Evolutionary conservation across 2,888 invertebrate species (phyloP).

Genomic region (Synergus gifuensis): DNA sequence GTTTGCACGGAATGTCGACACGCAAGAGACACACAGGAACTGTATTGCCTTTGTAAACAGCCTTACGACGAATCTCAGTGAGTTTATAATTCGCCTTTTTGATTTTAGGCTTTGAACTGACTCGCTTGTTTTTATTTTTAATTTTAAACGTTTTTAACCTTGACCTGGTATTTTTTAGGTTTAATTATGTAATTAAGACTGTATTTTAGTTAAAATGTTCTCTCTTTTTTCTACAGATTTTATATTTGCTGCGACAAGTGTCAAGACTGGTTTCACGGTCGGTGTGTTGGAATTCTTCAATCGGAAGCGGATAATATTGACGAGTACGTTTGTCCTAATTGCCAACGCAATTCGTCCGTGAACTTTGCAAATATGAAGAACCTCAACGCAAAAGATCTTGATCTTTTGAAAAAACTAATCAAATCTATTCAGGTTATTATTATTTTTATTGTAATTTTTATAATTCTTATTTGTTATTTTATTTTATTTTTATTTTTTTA

Average conservation of each 20-base stretch:
- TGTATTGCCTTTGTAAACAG: slow-evolving; percentile 97
- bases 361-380: slow-evolving; percentile 95
- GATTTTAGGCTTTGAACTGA: not conserved
- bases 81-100: slow-evolving; percentile 74
- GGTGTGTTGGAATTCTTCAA: slow-evolving; percentile 96
- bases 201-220: not conserved
- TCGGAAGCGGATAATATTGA: slow-evolving; percentile 97
- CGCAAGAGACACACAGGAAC: slow-evolving; percentile 92
- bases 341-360: slow-evolving; percentile 92
- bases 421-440: slow-evolving; percentile 89
- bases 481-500: slow-evolving; percentile 37
- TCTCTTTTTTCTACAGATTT: slow-evolving; percentile 83
- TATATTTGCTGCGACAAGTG: slow-evolving; percentile 99
- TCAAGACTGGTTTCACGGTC: slow-evolving; percentile 99
- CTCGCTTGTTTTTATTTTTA: not conserved
- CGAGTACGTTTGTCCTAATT: slow-evolving; percentile 97
- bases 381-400: slow-evolving; percentile 88
- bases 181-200: not conserved
- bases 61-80: slow-evolving; percentile 98
- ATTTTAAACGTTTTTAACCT: too few relatives aligned
- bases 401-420: slow-evolving; percentile 90
- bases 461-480: not conserved
- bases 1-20: slow-evolving; percentile 92
- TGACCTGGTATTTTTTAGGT: not conserved
- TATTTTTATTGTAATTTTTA: slow-evolving; percentile 28